Evolutionary conservation across 2,888 invertebrate genomes (phyloP).

Genomic region (Cetonia aurata): DNA sequence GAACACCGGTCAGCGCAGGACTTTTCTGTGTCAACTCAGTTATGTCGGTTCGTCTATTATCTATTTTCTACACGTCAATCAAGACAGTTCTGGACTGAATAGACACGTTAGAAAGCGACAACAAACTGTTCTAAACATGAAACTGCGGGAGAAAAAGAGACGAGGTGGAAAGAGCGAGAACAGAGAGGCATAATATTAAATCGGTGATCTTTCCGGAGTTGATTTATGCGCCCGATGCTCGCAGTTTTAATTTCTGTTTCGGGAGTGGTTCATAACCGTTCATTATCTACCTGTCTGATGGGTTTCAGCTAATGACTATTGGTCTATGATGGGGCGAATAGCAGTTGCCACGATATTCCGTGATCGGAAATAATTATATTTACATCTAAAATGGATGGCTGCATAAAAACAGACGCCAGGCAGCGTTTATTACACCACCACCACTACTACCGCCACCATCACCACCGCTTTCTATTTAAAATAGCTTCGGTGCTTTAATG

Average conservation of each 20-base stretch:
- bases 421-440: conserved; percentile 34
- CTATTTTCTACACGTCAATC: not conserved
- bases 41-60: conserved; percentile 27
- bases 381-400: conserved; percentile 68
- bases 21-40: conserved; percentile 34
- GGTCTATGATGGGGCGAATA: conserved; percentile 61
- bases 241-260: conserved; percentile 49
- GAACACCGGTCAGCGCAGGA: conserved; percentile 35
- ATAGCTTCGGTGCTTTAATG: conserved; percentile 38
- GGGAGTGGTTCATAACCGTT: conserved; percentile 54
- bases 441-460: too few species aligned
- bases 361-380: conserved; percentile 65
- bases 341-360: conserved; percentile 61
- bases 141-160: conserved; percentile 21
- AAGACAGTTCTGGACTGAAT: conserved; percentile 1
- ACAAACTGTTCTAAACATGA: not conserved
- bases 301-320: conserved; percentile 62
- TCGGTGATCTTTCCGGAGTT: conserved; percentile 37
- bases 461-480: conserved; percentile 38
- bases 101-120: conserved; percentile 1
- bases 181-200: conserved; percentile 31
- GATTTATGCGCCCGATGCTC: conserved; percentile 46
- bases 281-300: conserved; percentile 54
- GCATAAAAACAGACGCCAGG: conserved; percentile 37
- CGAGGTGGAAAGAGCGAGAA: conserved; percentile 17